Conservation (phyloP, 2,888 invertebrate genomes). For the Clitarchus hookeri region DNA sequence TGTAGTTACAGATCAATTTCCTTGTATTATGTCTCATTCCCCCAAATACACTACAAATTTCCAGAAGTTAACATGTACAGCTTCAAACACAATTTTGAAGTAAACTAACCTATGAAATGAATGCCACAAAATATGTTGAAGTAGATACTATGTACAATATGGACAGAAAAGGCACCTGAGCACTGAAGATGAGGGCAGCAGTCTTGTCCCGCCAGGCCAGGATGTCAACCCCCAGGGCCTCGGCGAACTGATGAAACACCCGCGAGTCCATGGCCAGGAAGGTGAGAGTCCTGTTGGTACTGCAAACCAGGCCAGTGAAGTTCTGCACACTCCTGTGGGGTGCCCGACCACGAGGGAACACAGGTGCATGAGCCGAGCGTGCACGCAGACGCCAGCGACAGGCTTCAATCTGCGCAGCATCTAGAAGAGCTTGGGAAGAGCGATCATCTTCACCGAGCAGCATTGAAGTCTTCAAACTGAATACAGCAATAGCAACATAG, state of each 20-base stretch:
- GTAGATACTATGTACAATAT: no score
- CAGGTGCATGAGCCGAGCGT: constrained; percentile 53
- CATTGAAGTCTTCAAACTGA: constrained; percentile 51
- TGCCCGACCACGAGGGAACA: constrained; percentile 47
- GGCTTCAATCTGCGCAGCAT: constrained; percentile 29
- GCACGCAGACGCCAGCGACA: constrained; percentile 52
- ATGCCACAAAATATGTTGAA: no score
- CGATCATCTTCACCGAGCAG: constrained; percentile 58
- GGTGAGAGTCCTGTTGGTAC: constrained; percentile 63
- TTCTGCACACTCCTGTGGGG: constrained; percentile 50
- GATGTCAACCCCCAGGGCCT: constrained; percentile 73
- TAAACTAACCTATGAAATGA: no score
- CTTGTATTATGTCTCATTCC: no score
- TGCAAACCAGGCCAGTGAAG: constrained; percentile 52
- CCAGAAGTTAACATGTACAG: no score
- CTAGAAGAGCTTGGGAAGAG: constrained; percentile 59
- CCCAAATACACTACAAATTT: no score
- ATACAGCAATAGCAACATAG: background rate
- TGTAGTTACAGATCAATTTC: no score
- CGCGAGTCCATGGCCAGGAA: constrained; percentile 76
- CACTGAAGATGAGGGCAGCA: constrained; percentile 71
- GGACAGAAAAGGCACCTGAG: constrained; percentile 57
- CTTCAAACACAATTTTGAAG: no score
- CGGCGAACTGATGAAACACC: constrained; percentile 73
- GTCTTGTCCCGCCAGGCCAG: constrained; percentile 64